Conservation (phyloP, 2,113 vertebrate species). For the Nesoenas mayeri region DNA sequence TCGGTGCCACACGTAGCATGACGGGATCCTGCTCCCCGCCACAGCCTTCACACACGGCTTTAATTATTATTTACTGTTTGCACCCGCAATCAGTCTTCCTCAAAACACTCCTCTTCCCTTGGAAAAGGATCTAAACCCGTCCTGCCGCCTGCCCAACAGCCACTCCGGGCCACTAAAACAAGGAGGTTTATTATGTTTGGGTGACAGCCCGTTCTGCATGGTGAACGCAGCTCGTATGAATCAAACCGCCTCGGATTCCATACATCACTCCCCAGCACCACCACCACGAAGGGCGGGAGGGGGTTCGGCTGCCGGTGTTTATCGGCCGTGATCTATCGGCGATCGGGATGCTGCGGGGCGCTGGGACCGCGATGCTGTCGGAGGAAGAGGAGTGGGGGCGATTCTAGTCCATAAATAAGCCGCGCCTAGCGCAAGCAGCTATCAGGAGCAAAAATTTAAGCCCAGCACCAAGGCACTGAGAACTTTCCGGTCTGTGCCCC, state of each 20-base stretch:
- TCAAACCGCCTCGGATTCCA: neutral
- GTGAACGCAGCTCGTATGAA: slow-evolving; percentile 19
- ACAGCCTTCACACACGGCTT: neutral
- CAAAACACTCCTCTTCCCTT: neutral
- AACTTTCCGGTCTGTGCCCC: neutral
- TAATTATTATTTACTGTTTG: neutral
- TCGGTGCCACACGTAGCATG: fast-evolving
- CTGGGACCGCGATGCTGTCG: fast-evolving
- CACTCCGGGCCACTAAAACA: slow-evolving; percentile 19
- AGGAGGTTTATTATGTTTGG: slow-evolving; percentile 46
- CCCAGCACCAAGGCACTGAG: neutral
- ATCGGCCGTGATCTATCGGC: fast-evolving
- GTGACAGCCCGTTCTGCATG: slow-evolving; percentile 39
- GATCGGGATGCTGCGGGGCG: neutral
- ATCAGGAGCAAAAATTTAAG: neutral
- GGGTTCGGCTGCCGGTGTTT: neutral
- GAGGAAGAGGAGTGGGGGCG: neutral
- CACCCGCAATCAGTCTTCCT: neutral
- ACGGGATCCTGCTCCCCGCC: neutral
- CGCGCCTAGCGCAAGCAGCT: neutral
- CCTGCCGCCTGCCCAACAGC: slow-evolving; percentile 5
- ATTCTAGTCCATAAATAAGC: neutral
- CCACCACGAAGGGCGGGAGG: neutral
- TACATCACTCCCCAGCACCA: slow-evolving; percentile 11
- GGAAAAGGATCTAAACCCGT: slow-evolving; percentile 15